Evolutionary conservation across 2,113 vertebrate genomes (phyloP).

Genomic region (Tichodroma muraria): DNA sequence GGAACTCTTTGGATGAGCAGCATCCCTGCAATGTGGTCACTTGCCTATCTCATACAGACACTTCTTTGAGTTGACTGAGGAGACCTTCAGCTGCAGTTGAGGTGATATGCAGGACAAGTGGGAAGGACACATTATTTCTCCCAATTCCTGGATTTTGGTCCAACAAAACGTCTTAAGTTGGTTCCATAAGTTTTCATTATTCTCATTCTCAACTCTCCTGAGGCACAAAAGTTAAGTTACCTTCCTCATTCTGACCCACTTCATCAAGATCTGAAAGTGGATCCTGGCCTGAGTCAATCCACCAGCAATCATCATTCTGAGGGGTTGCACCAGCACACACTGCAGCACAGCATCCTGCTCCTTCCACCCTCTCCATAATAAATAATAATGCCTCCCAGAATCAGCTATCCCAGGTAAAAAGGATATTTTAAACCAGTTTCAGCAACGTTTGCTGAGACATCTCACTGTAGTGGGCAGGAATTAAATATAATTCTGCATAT

Average conservation of each 20-base stretch:
- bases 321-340: background rate
- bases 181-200: background rate
- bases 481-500: background rate
- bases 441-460: background rate
- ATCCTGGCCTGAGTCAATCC: background rate
- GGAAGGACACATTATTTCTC: background rate
- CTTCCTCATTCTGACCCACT: background rate
- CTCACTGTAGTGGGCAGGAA: background rate
- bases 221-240: background rate
- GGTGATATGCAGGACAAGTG: background rate
- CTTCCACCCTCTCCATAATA: background rate
- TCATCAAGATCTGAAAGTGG: background rate
- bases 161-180: background rate
- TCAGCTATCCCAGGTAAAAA: background rate
- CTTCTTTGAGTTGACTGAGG: background rate
- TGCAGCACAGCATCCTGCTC: background rate
- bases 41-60: background rate
- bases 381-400: background rate
- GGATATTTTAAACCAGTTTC: background rate
- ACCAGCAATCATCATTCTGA: background rate
- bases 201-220: background rate
- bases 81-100: background rate
- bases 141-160: background rate
- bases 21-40: background rate
- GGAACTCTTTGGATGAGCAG: background rate